Evolutionary conservation across 23 tunicate genomes (phyloP), one percentile per base, ranked within the genome.

Genomic region (Trididemnum nubilum): DNA sequence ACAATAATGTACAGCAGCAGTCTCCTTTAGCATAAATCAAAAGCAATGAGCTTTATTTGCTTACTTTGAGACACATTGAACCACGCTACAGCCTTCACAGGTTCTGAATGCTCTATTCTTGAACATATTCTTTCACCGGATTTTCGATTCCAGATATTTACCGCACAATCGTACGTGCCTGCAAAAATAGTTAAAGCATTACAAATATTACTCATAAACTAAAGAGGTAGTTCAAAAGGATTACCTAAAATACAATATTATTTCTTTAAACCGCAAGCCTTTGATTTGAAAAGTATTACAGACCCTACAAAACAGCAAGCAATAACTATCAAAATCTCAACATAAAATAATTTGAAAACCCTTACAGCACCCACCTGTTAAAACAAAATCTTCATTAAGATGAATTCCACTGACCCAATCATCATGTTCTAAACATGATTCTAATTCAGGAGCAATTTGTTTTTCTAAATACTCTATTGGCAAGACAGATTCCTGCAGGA

Each of bases 361-460:
- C n/a, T n/a, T n/a, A n/a, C n/a, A n/a, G n/a, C n/a, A n/a, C 74
- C 30, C 26, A 77, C 89, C 89, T 28, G 87, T 80, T 52, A 93
- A 36, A 34, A 87, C 74, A 50, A 59, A 84, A 0, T 75, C 57
- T 22, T 79, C 80, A 4, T n/a, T 58, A 0, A 72, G n/a, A 28
- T 93, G 81, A 24, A 88, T 65, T 37, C 90, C 76, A 72, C 98
- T 87, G 2, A 93, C 73, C 98, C 98, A 93, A 67, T 93, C 98
- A 58, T 87, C 75, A 0, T 88, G 82, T 5, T 83, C 60, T 15
- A 79, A 88, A 31, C 82, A 79, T 18, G 69, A 70, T 37, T 93
- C 75, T 0, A 85, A 80, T 80, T 93, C 75, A 0, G 98, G 98
- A 19, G 87, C 67, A 40, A 70, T 59, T 83, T 93, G 84, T 73